Conservation (phyloP, 2,888 invertebrate genomes). For the Stomorhina lunata region DNA sequence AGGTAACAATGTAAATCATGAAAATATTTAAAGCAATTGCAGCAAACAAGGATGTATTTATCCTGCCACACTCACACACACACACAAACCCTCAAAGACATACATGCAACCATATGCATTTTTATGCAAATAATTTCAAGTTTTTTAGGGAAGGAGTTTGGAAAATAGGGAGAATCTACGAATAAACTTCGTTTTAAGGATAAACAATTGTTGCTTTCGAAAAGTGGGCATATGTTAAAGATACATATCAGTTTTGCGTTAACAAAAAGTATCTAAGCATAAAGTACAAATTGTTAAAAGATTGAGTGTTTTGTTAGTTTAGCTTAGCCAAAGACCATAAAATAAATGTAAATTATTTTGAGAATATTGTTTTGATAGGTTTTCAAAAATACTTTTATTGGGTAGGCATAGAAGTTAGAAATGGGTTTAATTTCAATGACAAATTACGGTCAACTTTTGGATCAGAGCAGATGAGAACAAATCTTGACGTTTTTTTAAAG, state of each 20-base stretch:
- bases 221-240: not conserved
- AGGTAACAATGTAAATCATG: slow-evolving; percentile 23
- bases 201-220: slow-evolving; percentile 62
- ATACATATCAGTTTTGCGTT: not conserved
- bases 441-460: too few relatives aligned
- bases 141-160: not conserved
- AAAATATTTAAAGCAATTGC: slow-evolving; percentile 27
- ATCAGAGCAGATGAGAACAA: too few relatives aligned
- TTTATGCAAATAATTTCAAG: slow-evolving; percentile 34
- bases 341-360: slow-evolving; percentile 54
- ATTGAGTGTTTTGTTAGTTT: slow-evolving; percentile 44
- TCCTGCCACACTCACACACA: not conserved
- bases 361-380: not conserved
- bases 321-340: slow-evolving; percentile 43
- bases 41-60: not conserved
- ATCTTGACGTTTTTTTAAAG: too few relatives aligned
- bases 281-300: slow-evolving; percentile 14
- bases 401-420: not conserved
- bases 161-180: slow-evolving; percentile 39
- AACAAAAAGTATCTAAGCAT: not conserved
- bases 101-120: not conserved
- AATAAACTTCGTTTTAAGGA: slow-evolving; percentile 24
- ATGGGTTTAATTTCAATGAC: not conserved
- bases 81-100: not conserved
- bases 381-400: not conserved